Base-by-base conservation (phyloP, 2,113 vertebrate species). In the Empidonax alnorum region DNA sequence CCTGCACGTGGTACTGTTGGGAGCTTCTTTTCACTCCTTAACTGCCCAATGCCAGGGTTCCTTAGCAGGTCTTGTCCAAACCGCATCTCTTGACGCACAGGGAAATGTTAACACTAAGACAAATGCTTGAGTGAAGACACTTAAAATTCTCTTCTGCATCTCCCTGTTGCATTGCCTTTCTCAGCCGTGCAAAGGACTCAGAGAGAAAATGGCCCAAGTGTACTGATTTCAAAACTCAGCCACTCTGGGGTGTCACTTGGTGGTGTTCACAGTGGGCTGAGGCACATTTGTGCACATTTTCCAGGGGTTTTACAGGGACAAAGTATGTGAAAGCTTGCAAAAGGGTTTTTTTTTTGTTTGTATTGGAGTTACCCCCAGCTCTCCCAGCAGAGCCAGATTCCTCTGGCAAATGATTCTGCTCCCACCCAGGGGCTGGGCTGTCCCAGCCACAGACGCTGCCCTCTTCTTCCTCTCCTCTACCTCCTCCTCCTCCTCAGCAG, bases 341-440 rank as follows among this genome's bases (percentile, higher is more conserved):
- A 85, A 92, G 53, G 35, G 28, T 12, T 83, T 71, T 12, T 83
- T 71, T 41, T 46, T 87, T 72, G 17, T 63, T 58, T 30, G 31
- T 42, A 73, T 2, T 12, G 13, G 24, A 83, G 44, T 35, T 95
- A 69, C n/a, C 33, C 49, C 14, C 23, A 30, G 74, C 16, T 68
- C 56, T 84, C 75, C 65, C 80, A 67, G 49, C 0, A 2, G 66
- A 75, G 86, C 53, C 3, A 4, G 72, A 94, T 93, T 91, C 77
- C 78, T 85, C 59, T 88, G 90, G 90, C 84, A 66, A 89, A 53
- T 1, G 2, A 35, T 87, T 44, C 80, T 3, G 16, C 37, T 94
- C 77, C 87, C 92, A 91, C 74, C 56, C 65, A 78, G 39, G 74
- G 93, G 59, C 49, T 93, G 75, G 76, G 80, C 61, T 93, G 88